Evolutionary conservation across 1,140 invertebrate species (phyloP).

Genomic region (Laupala kohalensis): DNA sequence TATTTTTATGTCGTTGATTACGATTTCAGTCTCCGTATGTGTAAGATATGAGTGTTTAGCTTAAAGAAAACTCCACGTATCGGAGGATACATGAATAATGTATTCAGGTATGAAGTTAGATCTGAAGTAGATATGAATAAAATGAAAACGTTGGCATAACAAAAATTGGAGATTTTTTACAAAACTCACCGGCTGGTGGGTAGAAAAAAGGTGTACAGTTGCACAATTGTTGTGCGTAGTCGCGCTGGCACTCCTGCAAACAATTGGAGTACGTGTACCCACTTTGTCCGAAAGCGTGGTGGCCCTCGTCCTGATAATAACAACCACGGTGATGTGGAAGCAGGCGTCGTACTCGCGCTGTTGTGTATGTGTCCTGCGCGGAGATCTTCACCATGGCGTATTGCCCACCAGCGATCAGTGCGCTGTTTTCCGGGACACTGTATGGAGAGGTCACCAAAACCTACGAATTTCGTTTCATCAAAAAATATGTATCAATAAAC

Average conservation of each 20-base stretch:
- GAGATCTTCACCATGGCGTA: background rate
- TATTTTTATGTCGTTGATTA: too few species aligned
- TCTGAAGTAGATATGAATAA: too few species aligned
- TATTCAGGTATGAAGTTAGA: too few species aligned
- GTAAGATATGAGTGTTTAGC: too few species aligned
- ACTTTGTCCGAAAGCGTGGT: constrained; percentile 3
- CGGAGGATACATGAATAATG: too few species aligned
- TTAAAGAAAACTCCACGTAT: too few species aligned
- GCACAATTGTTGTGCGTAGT: constrained; percentile 17
- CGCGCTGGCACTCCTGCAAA: constrained; percentile 17
- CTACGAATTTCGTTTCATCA: too few species aligned
- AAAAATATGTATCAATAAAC: too few species aligned
- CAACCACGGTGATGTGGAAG: constrained; percentile 14
- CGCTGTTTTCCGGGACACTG: constrained; percentile 9
- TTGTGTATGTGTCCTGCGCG: constrained; percentile 3
- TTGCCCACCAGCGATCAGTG: background rate
- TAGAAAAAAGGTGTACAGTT: constrained; percentile 22
- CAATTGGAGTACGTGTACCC: constrained; percentile 20
- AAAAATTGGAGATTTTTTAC: too few species aligned
- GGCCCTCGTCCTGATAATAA: constrained; percentile 17
- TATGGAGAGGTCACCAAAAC: constrained; percentile 18
- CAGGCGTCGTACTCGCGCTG: constrained; percentile 11
- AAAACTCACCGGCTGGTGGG: constrained; percentile 11
- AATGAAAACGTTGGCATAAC: too few species aligned
- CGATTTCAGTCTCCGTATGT: too few species aligned